Percentiles rank a stretch among this genome's conserved stretches.
Conservation (phyloP, 2,888 invertebrate species). For the Calameuta filiformis region DNA sequence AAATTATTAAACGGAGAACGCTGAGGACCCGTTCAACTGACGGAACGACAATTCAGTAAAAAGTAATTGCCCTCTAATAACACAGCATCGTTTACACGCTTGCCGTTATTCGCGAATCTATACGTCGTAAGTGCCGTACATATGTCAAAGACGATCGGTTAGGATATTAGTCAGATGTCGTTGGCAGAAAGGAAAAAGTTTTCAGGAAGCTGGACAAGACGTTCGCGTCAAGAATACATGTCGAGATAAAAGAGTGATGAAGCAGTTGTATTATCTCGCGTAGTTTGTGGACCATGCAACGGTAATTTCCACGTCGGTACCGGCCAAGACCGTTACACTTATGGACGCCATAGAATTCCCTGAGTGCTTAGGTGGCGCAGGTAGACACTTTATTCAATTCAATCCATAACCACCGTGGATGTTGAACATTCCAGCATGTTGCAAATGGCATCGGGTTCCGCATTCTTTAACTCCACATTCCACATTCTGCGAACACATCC, state of each 20-base stretch:
- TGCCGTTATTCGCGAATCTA: not conserved
- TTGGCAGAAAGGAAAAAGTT: not conserved
- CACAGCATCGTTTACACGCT: not conserved
- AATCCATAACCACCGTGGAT: not conserved
- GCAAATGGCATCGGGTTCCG: not conserved
- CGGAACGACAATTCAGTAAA: not conserved
- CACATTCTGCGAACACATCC: not conserved
- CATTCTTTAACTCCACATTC: not conserved
- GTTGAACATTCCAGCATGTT: not conserved
- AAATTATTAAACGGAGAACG: not conserved
- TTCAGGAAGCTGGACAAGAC: not conserved
- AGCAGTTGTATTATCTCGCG: slow-evolving; percentile 6
- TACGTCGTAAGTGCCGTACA: not conserved
- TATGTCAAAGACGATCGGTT: not conserved
- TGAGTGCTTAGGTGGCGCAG: not conserved
- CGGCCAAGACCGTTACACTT: slow-evolving; percentile 61
- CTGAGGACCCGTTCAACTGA: not conserved
- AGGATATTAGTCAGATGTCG: not conserved
- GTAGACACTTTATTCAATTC: not conserved
- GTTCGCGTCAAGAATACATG: not conserved
- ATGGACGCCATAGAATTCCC: slow-evolving; percentile 34
- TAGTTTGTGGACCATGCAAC: slow-evolving; percentile 64
- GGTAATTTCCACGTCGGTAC: slow-evolving; percentile 51
- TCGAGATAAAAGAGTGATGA: not conserved
- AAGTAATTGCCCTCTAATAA: not conserved